Conservation (phyloP, 2,113 vertebrate species). For the Dipodomys merriami region DNA sequence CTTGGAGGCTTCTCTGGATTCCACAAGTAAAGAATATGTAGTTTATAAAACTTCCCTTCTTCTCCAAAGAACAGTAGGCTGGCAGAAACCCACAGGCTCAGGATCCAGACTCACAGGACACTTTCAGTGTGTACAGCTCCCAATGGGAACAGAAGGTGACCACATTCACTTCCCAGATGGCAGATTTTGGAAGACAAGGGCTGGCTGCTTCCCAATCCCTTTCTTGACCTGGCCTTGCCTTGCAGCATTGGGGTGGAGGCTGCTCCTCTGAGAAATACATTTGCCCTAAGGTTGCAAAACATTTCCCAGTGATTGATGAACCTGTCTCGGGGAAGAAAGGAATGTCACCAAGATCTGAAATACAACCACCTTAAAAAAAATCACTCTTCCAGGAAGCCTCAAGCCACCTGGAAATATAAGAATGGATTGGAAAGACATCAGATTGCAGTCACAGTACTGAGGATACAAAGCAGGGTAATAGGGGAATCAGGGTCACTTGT, state of each 20-base stretch:
- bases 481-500: neutral
- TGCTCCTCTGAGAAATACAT: slow-evolving; percentile 68
- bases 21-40: neutral
- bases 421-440: neutral
- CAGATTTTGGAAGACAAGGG: slow-evolving; percentile 28
- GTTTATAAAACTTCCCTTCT: slow-evolving; percentile 32
- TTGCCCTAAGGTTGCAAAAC: slow-evolving; percentile 74
- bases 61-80: neutral
- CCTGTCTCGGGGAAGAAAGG: slow-evolving; percentile 55
- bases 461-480: neutral
- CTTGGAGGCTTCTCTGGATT: slow-evolving; percentile 29
- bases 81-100: slow-evolving; percentile 17
- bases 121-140: neutral
- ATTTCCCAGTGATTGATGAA: slow-evolving; percentile 75
- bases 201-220: slow-evolving; percentile 60
- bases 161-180: slow-evolving; percentile 52
- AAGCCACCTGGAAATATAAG: neutral
- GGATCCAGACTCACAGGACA: neutral
- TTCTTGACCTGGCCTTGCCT: slow-evolving; percentile 60
- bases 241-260: slow-evolving; percentile 40
- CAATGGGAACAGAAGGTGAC: neutral
- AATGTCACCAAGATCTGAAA: slow-evolving; percentile 60
- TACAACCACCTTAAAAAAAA: slow-evolving; percentile 21
- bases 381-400: slow-evolving; percentile 41
- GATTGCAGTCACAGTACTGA: neutral